A percentile compares a stretch with the other conserved stretches of the same genome.
These are phyloP conservation scores for Lasiurus borealis DNA, from an alignment of 2,113 vertebrate species.

Conservation along the genomic window DNA sequence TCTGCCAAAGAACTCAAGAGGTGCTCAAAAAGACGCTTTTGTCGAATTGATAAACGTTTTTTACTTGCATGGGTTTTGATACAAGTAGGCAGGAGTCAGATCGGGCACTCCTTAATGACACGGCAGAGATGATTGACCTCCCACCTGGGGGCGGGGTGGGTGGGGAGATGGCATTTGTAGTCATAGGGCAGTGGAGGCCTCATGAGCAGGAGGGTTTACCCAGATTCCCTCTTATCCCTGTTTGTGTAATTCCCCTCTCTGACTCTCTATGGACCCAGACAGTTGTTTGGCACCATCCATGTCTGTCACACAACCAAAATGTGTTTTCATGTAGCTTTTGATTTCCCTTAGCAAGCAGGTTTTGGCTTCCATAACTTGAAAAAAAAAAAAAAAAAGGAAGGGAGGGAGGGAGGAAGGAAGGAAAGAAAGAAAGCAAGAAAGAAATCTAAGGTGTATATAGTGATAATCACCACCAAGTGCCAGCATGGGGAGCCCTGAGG, in stretches of 20 bases:
- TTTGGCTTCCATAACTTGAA: constrained; percentile 40
- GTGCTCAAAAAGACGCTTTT: not conserved
- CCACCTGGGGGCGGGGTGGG: constrained; percentile 66
- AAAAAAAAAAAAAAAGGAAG: not conserved
- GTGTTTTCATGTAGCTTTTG: constrained; percentile 44
- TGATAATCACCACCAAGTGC: not conserved
- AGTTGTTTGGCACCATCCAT: constrained; percentile 74
- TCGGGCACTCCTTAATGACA: constrained; percentile 83
- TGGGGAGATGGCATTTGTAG: constrained; percentile 35
- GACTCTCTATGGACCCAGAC: constrained; percentile 82
- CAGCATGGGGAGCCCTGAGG: not conserved
- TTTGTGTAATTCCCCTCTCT: constrained; percentile 81
- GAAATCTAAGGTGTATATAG: not conserved
- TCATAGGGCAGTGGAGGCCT: constrained; percentile 65
- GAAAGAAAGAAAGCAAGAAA: not conserved
- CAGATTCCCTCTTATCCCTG: constrained; percentile 81
- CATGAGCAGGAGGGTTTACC: constrained; percentile 66
- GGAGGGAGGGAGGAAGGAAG: rapidly evolving
- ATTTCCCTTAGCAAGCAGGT: constrained; percentile 61
- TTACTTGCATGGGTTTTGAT: constrained; percentile 81
- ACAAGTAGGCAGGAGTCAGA: constrained; percentile 74
- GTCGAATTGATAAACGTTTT: constrained; percentile 58
- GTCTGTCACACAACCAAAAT: constrained; percentile 79
- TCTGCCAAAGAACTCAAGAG: constrained; percentile 31
- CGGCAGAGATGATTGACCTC: constrained; percentile 83